A percentile compares a stretch with the other conserved stretches of the same genome.
Evolutionary conservation across 2,113 vertebrate genomes (phyloP).

Genomic region (Aplodontia rufa): DNA sequence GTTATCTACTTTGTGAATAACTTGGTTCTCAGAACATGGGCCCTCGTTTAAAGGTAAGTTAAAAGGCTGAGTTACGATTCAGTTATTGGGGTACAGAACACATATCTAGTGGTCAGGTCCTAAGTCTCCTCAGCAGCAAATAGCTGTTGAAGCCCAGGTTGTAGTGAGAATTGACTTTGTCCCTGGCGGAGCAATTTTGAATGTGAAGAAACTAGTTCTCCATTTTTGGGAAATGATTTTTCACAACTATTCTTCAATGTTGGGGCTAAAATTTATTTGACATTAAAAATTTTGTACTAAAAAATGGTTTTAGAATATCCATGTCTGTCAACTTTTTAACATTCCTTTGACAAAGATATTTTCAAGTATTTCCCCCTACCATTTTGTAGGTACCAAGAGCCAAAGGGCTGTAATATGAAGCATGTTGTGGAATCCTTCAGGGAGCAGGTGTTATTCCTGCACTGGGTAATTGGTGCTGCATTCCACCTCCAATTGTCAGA

Average conservation of each 20-base stretch:
- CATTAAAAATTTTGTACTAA: slow-evolving; percentile 8
- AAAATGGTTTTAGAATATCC: slow-evolving; percentile 6
- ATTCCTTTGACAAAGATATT: slow-evolving; percentile 30
- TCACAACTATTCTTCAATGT: not conserved
- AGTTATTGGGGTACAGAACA: not conserved
- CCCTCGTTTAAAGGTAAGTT: slow-evolving; percentile 92
- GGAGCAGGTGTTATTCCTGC: slow-evolving; percentile 56
- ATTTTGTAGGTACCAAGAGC: not conserved
- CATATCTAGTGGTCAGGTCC: not conserved
- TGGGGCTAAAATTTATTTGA: slow-evolving; percentile 30
- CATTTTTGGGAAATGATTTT: slow-evolving; percentile 39
- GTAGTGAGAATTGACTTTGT: not conserved
- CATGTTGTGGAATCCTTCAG: slow-evolving; percentile 39
- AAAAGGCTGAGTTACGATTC: not conserved
- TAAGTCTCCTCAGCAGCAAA: not conserved
- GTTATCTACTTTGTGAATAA: slow-evolving; percentile 88
- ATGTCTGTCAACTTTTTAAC: not conserved
- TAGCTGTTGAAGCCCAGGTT: not conserved
- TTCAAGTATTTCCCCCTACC: not conserved
- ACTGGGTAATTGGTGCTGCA: slow-evolving; percentile 36
- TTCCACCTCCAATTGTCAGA: slow-evolving; percentile 61
- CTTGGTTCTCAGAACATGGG: slow-evolving; percentile 89
- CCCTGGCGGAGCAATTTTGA: not conserved
- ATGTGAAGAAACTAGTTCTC: slow-evolving; percentile 18
- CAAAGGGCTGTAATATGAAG: slow-evolving; percentile 20